phyloP scores from a whole-genome alignment of 2,888 invertebrate genomes.

The Gandaritis pyraliata region DNA sequence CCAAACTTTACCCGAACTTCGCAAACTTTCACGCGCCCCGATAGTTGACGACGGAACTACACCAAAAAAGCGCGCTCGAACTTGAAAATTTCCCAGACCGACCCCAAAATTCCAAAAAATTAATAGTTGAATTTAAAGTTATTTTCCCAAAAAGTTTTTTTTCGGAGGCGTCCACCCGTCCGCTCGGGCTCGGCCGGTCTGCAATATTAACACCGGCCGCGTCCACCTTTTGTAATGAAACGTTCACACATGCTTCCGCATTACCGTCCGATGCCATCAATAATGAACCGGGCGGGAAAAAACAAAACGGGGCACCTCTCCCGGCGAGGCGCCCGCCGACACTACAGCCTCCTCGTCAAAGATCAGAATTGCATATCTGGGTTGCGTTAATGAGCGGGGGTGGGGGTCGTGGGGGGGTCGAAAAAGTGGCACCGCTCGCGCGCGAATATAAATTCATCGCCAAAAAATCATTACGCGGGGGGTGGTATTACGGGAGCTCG shows the following conservation, averaged over 20 bases:
- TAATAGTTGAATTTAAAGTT: conserved; percentile 59
- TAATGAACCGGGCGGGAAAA: conserved; percentile 85
- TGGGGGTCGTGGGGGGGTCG: conserved; percentile 76
- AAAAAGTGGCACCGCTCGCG: conserved; percentile 86
- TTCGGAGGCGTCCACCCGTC: conserved; percentile 79
- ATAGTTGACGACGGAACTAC: conserved; percentile 48
- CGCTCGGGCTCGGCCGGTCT: conserved; percentile 82
- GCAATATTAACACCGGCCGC: conserved; percentile 83
- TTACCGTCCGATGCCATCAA: conserved; percentile 85
- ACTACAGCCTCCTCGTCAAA: conserved; percentile 86
- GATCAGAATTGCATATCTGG: conserved; percentile 88
- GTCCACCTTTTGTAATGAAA: conserved; percentile 85
- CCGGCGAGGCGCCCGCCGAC: conserved; percentile 82
- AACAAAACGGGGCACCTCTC: conserved; percentile 83
- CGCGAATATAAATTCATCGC: conserved; percentile 91
- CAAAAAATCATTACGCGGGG: conserved; percentile 94
- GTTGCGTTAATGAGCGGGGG: conserved; percentile 86
- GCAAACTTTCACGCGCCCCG: conserved; percentile 58
- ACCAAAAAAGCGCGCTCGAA: conserved; percentile 53
- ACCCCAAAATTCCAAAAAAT: conserved; percentile 54
- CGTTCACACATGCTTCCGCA: conserved; percentile 85
- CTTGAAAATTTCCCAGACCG: conserved; percentile 50
- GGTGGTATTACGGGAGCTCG: conserved; percentile 87
- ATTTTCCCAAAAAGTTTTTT: conserved; percentile 63
- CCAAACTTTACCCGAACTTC: conserved; percentile 69